Evolutionary conservation across 2,888 invertebrate species (phyloP).

Genomic region (Rhopalosiphum nymphaeae): DNA sequence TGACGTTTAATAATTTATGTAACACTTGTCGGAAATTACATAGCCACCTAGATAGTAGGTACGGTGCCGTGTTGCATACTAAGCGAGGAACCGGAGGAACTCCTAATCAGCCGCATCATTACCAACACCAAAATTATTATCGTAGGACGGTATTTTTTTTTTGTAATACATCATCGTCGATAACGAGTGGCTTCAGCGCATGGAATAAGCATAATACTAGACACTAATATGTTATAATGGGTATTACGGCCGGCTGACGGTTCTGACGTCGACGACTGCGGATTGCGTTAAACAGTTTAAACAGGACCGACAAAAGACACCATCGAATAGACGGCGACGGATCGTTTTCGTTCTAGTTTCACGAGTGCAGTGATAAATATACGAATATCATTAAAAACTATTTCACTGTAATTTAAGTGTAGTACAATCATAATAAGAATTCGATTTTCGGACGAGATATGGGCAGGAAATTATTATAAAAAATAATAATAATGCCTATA

Average conservation of each 20-base stretch:
- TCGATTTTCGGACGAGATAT: background rate
- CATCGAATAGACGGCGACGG: background rate
- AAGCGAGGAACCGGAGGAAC: background rate
- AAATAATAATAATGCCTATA: background rate
- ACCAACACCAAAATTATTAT: constrained; percentile 46
- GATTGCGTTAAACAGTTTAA: background rate
- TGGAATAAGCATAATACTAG: background rate
- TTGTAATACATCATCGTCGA: background rate
- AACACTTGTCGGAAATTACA: background rate
- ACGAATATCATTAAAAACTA: background rate
- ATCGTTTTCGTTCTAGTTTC: background rate
- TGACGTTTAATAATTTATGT: background rate
- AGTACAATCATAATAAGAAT: background rate
- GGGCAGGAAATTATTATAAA: background rate
- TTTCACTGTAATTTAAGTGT: background rate
- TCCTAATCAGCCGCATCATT: background rate
- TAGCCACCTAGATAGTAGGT: background rate
- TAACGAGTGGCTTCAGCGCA: background rate
- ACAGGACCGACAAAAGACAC: background rate
- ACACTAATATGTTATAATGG: background rate
- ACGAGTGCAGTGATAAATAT: background rate
- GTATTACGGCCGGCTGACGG: background rate
- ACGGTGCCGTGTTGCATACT: background rate
- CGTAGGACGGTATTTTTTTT: constrained; percentile 34
- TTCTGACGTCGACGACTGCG: background rate